These are phyloP conservation scores for Catostylus mosaicus DNA, from an alignment of 30 jellyfish, hydroid and myxozoan species.

Conservation along the genomic window DNA sequence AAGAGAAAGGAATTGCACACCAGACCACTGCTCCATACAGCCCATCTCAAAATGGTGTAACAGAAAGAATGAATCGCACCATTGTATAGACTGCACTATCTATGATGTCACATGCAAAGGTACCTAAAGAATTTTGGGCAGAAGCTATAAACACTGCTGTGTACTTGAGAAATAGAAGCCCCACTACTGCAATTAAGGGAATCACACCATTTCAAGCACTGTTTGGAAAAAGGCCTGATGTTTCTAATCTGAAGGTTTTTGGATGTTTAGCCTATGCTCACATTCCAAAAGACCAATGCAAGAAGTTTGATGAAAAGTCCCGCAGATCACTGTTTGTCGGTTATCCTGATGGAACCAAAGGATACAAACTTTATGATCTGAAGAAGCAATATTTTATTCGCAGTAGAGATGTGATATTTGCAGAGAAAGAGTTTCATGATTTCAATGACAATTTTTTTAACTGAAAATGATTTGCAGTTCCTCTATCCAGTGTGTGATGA, in stretches of 20 bases:
- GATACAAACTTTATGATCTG: constrained; percentile 50
- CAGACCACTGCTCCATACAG: constrained; percentile 27
- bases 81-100: constrained; percentile 27
- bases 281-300: constrained; percentile 36
- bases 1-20: constrained; percentile 15
- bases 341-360: constrained; percentile 39
- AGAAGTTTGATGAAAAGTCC: constrained; percentile 48
- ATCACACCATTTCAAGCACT: constrained; percentile 6
- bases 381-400: constrained; percentile 9
- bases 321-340: constrained; percentile 39
- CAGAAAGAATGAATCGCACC: not conserved
- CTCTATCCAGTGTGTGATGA: constrained; percentile 23
- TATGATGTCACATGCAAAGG: constrained; percentile 27
- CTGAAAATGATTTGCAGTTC: constrained; percentile 7
- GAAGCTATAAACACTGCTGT: too few relatives aligned
- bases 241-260: too few relatives aligned
- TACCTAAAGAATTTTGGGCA: not conserved
- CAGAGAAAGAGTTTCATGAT: constrained; percentile 36
- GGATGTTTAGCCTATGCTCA: constrained; percentile 37
- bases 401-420: constrained; percentile 57
- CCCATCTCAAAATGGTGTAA: constrained; percentile 56
- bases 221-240: constrained; percentile 12
- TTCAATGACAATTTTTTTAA: not conserved
- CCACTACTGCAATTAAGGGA: constrained; percentile 33
- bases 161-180: constrained; percentile 1